These are phyloP conservation scores for Hydractinia echinata DNA, from an alignment of 30 jellyfish, hydroid and myxozoan genomes.

Conservation along the genomic window DNA sequence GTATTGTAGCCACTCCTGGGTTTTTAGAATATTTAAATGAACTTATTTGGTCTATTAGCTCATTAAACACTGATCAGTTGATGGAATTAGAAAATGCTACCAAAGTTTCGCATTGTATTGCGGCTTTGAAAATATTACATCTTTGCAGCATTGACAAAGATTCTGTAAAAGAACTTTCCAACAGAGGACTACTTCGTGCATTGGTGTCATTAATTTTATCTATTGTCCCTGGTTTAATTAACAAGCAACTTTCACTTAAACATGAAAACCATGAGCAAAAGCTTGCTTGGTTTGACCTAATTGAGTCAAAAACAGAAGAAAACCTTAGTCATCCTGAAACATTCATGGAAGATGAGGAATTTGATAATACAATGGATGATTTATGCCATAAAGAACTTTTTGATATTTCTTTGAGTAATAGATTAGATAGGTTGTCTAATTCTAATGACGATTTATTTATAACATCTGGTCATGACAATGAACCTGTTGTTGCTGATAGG, in stretches of 20 bases:
- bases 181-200: constrained; percentile 51
- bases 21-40: constrained; percentile 73
- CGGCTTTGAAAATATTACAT: constrained; percentile 75
- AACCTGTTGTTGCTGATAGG: not conserved
- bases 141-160: constrained; percentile 48
- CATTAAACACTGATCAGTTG: constrained; percentile 36
- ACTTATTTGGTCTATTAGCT: constrained; percentile 70
- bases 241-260: not conserved
- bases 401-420: not conserved
- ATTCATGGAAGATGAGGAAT: not conserved
- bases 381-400: too few relatives aligned
- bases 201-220: constrained; percentile 21
- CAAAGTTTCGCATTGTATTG: constrained; percentile 75
- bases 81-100: constrained; percentile 41
- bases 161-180: constrained; percentile 9
- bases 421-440: not conserved
- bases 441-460: constrained; percentile 23
- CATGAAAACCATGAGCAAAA: not conserved
- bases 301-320: not conserved
- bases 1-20: constrained; percentile 57
- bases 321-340: not conserved
- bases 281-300: constrained; percentile 16
- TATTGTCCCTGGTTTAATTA: constrained; percentile 4
- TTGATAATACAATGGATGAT: too few relatives aligned
- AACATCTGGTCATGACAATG: not conserved